Conservation (phyloP, 2,113 vertebrate genomes). For the Salminus brasiliensis region DNA sequence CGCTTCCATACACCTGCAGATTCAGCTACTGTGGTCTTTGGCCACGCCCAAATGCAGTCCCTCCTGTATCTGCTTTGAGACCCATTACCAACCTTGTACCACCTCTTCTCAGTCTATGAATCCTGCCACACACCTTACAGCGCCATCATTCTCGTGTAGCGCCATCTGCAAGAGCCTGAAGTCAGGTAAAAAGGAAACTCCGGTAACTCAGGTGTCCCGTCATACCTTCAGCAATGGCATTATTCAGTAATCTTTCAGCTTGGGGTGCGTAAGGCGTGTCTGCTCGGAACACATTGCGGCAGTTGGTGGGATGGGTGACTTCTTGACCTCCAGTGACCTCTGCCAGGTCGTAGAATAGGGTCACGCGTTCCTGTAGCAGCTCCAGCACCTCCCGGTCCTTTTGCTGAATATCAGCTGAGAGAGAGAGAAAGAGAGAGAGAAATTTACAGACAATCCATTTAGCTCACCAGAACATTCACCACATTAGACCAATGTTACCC, state of each 20-base stretch:
- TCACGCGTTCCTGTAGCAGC: slow-evolving; percentile 88
- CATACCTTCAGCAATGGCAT: slow-evolving; percentile 85
- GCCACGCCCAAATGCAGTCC: too few species aligned
- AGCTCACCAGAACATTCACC: not conserved
- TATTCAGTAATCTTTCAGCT: slow-evolving; percentile 80
- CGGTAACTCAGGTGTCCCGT: not conserved
- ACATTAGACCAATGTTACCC: not conserved
- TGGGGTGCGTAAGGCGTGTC: slow-evolving; percentile 78
- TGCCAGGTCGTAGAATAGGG: slow-evolving; percentile 83
- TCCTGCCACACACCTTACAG: too few species aligned
- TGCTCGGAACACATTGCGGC: slow-evolving; percentile 81
- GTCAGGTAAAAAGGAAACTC: too few species aligned
- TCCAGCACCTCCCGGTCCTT: slow-evolving; percentile 85
- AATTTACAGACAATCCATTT: not conserved
- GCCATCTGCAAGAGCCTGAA: too few species aligned
- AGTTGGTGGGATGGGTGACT: slow-evolving; percentile 56
- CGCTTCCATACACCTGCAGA: too few species aligned
- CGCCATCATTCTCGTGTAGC: too few species aligned
- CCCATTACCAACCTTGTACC: too few species aligned
- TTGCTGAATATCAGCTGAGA: slow-evolving; percentile 85
- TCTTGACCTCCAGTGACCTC: slow-evolving; percentile 75
- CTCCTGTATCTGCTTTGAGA: too few species aligned
- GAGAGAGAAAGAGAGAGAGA: not conserved
- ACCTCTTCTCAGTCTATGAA: too few species aligned
- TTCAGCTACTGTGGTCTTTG: too few species aligned